Conservation (phyloP, 92 coral and sea anemone genomes). For the Metridium senile region DNA sequence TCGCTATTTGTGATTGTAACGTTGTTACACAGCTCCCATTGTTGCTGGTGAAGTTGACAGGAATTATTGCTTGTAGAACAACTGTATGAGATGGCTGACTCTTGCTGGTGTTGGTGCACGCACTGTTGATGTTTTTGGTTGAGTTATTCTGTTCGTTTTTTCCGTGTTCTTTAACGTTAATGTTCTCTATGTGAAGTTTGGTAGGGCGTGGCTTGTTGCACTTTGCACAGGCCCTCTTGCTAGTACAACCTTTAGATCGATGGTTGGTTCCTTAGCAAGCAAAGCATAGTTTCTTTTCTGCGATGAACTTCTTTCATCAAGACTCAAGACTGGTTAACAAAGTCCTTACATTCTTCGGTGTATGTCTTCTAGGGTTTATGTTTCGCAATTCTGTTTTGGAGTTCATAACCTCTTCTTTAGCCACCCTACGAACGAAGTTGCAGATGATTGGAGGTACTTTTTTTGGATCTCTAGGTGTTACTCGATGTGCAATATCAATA, state of each 20-base stretch:
- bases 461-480: neutral
- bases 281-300: slow-evolving; percentile 40
- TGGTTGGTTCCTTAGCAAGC: slow-evolving; percentile 55
- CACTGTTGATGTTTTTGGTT: neutral
- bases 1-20: no score
- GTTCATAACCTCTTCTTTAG: neutral
- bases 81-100: neutral
- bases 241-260: slow-evolving; percentile 40
- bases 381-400: neutral
- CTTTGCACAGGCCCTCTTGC: slow-evolving; percentile 37
- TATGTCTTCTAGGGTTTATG: neutral
- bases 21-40: neutral
- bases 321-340: slow-evolving; percentile 21
- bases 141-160: neutral
- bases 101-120: neutral
- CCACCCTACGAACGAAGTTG: neutral
- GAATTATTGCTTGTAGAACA: neutral
- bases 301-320: slow-evolving; percentile 35
- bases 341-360: slow-evolving; percentile 56
- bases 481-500: no score
- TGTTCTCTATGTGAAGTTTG: slow-evolving; percentile 37
- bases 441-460: no score
- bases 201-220: slow-evolving; percentile 59
- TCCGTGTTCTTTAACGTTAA: neutral
- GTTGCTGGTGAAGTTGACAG: neutral